Conservation (phyloP, 2,113 vertebrate species). For the Dissostichus mawsoni region DNA sequence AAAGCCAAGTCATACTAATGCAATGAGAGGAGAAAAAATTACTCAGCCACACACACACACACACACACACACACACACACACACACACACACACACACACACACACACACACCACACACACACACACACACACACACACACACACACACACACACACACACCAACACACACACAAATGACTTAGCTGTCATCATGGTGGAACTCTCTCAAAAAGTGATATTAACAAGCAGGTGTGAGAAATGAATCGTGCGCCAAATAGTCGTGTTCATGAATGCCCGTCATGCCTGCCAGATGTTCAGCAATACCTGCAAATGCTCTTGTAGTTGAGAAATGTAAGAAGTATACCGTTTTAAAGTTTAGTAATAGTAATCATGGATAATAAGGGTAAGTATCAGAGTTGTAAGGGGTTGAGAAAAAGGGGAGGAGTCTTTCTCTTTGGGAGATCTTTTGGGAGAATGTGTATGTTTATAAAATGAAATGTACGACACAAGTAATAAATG, state of each 20-base stretch:
- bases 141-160: conserved; percentile 15
- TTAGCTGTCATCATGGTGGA: conserved; percentile 22
- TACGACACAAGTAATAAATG: no score
- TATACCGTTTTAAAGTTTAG: not conserved
- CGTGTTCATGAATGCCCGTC: conserved; percentile 34
- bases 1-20: conserved; percentile 43
- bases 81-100: conserved; percentile 18
- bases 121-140: not conserved
- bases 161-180: not conserved
- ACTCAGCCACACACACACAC: conserved; percentile 7
- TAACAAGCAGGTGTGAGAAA: conserved; percentile 51
- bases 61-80: conserved; percentile 1
- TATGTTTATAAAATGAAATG: no score
- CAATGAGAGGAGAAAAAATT: conserved; percentile 28
- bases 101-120: not conserved
- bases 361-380: not conserved
- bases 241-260: conserved; percentile 44
- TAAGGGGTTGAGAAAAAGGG: not conserved
- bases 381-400: not conserved
- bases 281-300: conserved; percentile 52
- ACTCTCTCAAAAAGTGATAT: conserved; percentile 23
- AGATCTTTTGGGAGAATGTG: no score
- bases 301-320: conserved; percentile 30
- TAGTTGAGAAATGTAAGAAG: conserved; percentile 26
- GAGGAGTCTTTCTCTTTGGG: no score